Base-by-base conservation (phyloP, 2,113 vertebrate genomes). In the Coryphaenoides rupestris region DNA sequence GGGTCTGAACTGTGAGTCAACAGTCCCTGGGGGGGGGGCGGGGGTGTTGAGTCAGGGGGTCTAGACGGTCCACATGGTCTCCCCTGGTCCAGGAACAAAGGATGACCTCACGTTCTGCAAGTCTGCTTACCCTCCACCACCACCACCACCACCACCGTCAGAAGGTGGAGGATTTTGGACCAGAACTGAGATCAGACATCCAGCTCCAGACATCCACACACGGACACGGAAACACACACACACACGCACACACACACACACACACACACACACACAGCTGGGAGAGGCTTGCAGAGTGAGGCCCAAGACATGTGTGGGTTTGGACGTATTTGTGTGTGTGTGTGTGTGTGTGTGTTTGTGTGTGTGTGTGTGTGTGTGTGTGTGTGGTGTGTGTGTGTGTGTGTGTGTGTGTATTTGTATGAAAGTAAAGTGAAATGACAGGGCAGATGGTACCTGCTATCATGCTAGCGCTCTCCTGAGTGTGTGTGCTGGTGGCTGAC, bases 291-390 rank as follows among this genome's bases (percentile, higher is more conserved):
- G 65, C 68, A 65, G 40, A 65, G 47, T 5, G 49, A 61, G 0
- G 58, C n/a, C 19, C 56, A n/a, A 4, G 46, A 81, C 80, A 65
- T 59, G 80, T 69, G 69, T n/a, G n/a, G n/a, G n/a, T n/a, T n/a
- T n/a, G n/a, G n/a, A n/a, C n/a, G n/a, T n/a, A n/a, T n/a, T n/a
- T 72, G 9, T 63, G 59, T 68, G 61, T 60, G 45, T 33, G 54
- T 62, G 3, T 65, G 45, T 61, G 9, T 64, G 5, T 55, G 12
- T 22, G 28, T 52, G 62, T 28, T n/a, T n/a, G n/a, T n/a, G n/a
- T n/a, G n/a, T 59, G 80, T 69, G 69, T 72, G 9, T 63, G 59
- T 68, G 61, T 60, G 45, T 33, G 54, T 62, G 3, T 65, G 45
- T 61, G 9, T 64, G 5, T 55, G 61, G 80, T 69, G 69, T 72